Evolutionary conservation across 2,888 invertebrate species (phyloP).

Genomic region (Pinctada fucata): DNA sequence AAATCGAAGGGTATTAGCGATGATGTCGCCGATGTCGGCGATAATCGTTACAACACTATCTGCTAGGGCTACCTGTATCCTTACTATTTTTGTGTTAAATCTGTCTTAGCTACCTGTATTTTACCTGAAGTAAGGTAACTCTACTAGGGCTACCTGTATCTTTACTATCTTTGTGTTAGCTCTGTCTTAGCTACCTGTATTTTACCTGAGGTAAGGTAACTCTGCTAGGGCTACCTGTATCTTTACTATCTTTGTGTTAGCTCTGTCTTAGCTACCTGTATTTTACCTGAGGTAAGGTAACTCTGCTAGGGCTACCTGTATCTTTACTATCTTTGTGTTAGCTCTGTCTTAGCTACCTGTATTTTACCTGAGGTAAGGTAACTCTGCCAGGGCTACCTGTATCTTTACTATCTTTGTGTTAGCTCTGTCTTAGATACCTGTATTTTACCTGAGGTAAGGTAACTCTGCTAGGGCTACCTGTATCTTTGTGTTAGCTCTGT

Average conservation of each 20-base stretch:
- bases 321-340: constrained; percentile 85
- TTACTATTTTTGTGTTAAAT: constrained; percentile 87
- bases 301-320: constrained; percentile 89
- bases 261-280: too few relatives aligned
- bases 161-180: constrained; percentile 87
- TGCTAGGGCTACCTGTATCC: constrained; percentile 87
- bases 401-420: constrained; percentile 86
- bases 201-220: too few relatives aligned
- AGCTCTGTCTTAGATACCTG: constrained; percentile 87
- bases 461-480: too few relatives aligned
- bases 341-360: constrained; percentile 88
- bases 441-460: too few relatives aligned
- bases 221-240: constrained; percentile 89
- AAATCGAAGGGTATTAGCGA: too few relatives aligned
- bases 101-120: constrained; percentile 82
- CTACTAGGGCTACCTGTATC: constrained; percentile 88
- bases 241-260: constrained; percentile 86
- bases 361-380: constrained; percentile 85
- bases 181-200: constrained; percentile 84
- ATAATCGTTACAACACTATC: too few relatives aligned
- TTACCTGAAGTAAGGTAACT: constrained; percentile 86
- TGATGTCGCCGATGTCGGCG: too few relatives aligned
- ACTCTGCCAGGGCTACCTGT: constrained; percentile 88
- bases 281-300: constrained; percentile 85
- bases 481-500: too few relatives aligned